phyloP scores from a whole-genome alignment of 2,113 vertebrate genomes.

The Xyrauchen texanus region DNA sequence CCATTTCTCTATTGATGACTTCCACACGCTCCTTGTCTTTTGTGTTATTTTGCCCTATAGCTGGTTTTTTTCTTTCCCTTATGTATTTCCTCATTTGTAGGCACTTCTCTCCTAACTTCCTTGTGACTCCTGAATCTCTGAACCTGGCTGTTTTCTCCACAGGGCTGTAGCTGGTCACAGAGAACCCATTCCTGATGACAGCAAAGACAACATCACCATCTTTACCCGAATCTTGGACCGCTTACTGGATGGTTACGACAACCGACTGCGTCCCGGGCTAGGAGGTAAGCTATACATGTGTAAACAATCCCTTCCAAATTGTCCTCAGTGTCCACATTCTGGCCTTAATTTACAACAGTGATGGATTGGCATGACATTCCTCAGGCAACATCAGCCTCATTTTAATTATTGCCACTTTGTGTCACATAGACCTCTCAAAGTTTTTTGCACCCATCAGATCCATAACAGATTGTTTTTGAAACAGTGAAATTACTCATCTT shows the following conservation, averaged over 20 bases:
- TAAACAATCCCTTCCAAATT: background rate
- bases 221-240: conserved; percentile 95
- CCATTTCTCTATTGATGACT: no score
- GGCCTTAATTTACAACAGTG: background rate
- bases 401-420: background rate
- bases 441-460: conserved; percentile 24
- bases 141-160: conserved; percentile 42
- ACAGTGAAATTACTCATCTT: conserved; percentile 29
- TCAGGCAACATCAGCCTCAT: background rate
- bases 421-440: background rate
- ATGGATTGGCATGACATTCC: conserved; percentile 1
- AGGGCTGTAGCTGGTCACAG: conserved; percentile 77
- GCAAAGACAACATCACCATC: conserved; percentile 96
- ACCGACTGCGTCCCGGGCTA: conserved; percentile 89
- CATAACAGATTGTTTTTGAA: conserved; percentile 38
- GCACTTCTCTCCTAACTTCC: conserved; percentile 7
- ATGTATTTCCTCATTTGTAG: background rate
- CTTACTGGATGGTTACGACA: conserved; percentile 96
- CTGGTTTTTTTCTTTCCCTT: no score
- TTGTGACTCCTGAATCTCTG: conserved; percentile 19
- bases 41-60: background rate
- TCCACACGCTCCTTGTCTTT: no score
- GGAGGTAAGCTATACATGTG: conserved; percentile 67
- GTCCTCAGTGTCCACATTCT: conserved; percentile 2
- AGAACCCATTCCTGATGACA: conserved; percentile 84